Evolutionary conservation across 2,888 invertebrate genomes (phyloP).

Genomic region (Pemphredon lugubris): DNA sequence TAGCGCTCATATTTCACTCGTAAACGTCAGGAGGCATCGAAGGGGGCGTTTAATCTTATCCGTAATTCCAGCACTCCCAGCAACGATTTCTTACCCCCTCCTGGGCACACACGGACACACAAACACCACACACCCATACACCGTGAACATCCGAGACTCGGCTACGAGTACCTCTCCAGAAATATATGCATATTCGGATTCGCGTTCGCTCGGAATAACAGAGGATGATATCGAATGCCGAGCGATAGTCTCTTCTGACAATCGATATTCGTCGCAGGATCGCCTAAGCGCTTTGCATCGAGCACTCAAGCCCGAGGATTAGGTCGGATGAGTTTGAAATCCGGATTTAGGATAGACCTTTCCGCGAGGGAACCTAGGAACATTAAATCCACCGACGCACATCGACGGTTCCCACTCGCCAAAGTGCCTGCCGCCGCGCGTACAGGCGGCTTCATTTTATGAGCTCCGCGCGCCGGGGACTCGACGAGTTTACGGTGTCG

Average conservation of each 20-base stretch:
- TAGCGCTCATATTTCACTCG: constrained; percentile 15
- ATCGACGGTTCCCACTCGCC: constrained; percentile 20
- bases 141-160: neutral
- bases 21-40: constrained; percentile 7
- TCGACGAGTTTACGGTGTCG: constrained; percentile 44
- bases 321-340: constrained; percentile 56
- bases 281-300: constrained; percentile 55
- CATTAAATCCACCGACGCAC: constrained; percentile 50
- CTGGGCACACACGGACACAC: too few relatives aligned
- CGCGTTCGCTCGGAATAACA: constrained; percentile 25
- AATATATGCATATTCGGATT: neutral
- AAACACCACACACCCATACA: too few relatives aligned
- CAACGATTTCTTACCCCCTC: neutral
- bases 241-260: constrained; percentile 42
- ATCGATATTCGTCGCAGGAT: constrained; percentile 53
- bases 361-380: constrained; percentile 21
- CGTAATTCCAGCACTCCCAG: constrained; percentile 4
- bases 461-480: constrained; percentile 16
- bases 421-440: constrained; percentile 4
- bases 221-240: constrained; percentile 28
- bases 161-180: too few relatives aligned
- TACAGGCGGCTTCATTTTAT: constrained; percentile 30
- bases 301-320: constrained; percentile 54
- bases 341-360: constrained; percentile 57
- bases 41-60: constrained; percentile 29